phyloP scores from a whole-genome alignment of 2,113 vertebrate species.

The Pachycephala philippinensis region DNA sequence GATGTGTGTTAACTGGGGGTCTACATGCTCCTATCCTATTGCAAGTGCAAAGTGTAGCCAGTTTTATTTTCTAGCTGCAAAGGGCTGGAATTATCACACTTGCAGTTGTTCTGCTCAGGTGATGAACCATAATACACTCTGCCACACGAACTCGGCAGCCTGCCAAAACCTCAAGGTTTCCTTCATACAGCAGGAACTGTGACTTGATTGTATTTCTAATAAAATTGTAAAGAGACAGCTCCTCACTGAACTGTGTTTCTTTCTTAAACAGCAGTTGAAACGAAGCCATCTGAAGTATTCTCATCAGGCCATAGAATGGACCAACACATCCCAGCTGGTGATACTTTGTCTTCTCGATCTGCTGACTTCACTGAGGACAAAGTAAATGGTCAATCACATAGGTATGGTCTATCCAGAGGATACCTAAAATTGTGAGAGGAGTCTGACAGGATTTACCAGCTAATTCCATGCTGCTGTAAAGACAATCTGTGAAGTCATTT shows the following conservation, averaged over 20 bases:
- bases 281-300: conserved; percentile 14
- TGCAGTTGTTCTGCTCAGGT: not conserved
- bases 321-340: not conserved
- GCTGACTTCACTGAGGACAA: not conserved
- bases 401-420: conserved; percentile 56
- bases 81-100: not conserved
- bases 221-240: not conserved
- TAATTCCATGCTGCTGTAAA: conserved; percentile 17
- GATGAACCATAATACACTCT: not conserved
- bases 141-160: not conserved
- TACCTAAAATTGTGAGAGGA: not conserved
- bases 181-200: not conserved
- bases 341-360: not conserved
- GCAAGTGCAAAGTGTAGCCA: not conserved
- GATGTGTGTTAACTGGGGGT: not conserved
- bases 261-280: conserved; percentile 26
- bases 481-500: conserved; percentile 49
- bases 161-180: not conserved
- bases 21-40: not conserved
- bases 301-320: conserved; percentile 13
- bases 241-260: not conserved
- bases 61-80: not conserved
- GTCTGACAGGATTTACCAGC: not conserved
- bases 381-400: conserved; percentile 26
- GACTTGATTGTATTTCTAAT: not conserved